These are phyloP conservation scores for Falco peregrinus DNA, from an alignment of 2,797 vertebrate species.

Conservation along the genomic window DNA sequence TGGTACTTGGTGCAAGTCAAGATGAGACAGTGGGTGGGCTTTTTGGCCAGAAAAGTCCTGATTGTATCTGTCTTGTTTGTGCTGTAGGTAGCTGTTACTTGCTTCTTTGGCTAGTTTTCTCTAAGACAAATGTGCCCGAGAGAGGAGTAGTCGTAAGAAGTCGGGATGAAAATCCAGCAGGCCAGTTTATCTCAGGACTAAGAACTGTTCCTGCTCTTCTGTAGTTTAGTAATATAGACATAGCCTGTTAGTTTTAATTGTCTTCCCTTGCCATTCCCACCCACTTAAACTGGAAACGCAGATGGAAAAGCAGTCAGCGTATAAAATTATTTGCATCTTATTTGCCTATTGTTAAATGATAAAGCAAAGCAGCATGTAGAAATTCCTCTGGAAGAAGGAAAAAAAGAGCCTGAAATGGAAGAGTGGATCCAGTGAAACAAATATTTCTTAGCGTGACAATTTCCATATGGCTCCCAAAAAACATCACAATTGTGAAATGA, in stretches of 20 bases:
- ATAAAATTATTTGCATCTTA: conserved; percentile 68
- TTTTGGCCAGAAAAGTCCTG: background rate
- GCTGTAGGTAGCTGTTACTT: background rate
- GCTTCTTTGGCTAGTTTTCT: background rate
- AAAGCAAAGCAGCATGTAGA: conserved; percentile 38
- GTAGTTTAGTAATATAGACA: background rate
- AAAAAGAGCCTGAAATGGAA: background rate
- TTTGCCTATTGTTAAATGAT: conserved; percentile 56
- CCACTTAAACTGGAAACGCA: conserved; percentile 48
- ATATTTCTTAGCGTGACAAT: background rate
- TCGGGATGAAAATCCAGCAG: background rate
- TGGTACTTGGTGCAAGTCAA: background rate
- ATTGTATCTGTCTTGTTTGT: background rate
- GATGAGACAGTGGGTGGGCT: background rate
- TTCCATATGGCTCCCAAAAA: background rate
- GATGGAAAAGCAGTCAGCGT: conserved; percentile 67
- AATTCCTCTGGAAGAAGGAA: conserved; percentile 25
- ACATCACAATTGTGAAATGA: background rate
- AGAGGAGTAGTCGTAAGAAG: background rate
- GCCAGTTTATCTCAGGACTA: background rate
- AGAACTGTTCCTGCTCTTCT: background rate
- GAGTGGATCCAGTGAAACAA: background rate
- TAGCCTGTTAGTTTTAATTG: conserved; percentile 33
- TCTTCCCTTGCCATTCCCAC: background rate
- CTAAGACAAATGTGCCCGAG: background rate